Evolutionary conservation across 2,888 invertebrate species (phyloP), one percentile per base, ranked within the genome.

Genomic region (Lasioglossum malachurum): DNA sequence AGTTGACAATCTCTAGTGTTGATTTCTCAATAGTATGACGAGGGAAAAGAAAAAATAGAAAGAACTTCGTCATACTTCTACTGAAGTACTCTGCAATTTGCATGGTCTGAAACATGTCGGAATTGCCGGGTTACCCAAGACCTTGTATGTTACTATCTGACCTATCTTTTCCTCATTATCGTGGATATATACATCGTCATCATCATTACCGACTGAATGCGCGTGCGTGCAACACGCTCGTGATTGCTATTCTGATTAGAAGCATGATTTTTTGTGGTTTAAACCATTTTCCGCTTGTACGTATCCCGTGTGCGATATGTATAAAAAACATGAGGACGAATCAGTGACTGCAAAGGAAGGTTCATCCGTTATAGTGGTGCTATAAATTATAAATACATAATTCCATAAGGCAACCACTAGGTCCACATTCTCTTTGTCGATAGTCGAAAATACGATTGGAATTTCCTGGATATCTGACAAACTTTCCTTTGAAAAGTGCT

Each of bases 161-260:
- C 64, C 64, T 64, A 64, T 64, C 64, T 64, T 31, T 64, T 64
- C 64, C 27, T 31, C 64, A 64, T 31, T 2, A 64, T 64, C 64
- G 7, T 64, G 16, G 7, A 27, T 16, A 14, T 7, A 27, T 64
- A 64, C 64, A 4, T 64, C 64, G 7, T 31, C 31, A 16, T 64
- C 16, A 16, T 64, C 31, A 64, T 31, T 64, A 31, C 14, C 64
- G 31, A 19, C 16, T 64, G 64, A 19, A 64, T 64, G 64, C 31
- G 19, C 31, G 31, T 31, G 64, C 64, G 31, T 64, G 31, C 64
- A 64, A 27, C 31, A 3, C 64, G 31, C 16, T 31, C 64, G 64
- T 19, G 31, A 64, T 64, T 60, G 16, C 0, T 14, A 60, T 27
- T 60, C 1, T 27, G 14, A 60, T 60, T 60, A 5, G 0, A 27